These are phyloP conservation scores for Phasianus colchicus DNA, from an alignment of 2,113 vertebrate genomes.

Conservation along the genomic window DNA sequence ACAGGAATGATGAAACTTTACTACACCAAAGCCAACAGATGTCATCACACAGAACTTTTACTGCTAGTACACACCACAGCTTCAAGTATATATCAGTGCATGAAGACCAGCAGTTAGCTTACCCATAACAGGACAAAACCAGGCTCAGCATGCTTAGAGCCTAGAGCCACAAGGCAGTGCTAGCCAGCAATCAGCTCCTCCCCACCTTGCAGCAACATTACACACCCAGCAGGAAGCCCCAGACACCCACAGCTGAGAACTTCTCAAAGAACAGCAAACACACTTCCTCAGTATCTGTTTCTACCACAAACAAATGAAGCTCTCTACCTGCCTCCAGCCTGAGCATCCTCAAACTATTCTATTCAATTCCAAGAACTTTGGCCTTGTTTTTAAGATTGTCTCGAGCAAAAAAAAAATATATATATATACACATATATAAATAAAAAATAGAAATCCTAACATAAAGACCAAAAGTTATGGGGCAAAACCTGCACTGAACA, in stretches of 20 bases:
- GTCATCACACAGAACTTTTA: neutral
- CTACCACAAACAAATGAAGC: neutral
- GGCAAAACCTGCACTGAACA: neutral
- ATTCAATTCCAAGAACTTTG: neutral
- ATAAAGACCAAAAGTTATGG: neutral
- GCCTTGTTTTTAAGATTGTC: neutral
- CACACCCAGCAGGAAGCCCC: neutral
- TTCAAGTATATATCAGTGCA: neutral
- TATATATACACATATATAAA: too few relatives aligned
- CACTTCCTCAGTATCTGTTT: neutral
- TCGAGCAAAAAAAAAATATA: neutral
- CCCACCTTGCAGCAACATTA: neutral
- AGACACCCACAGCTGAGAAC: neutral
- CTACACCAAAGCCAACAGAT: neutral
- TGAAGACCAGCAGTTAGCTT: rapidly evolving
- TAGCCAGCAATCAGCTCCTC: neutral
- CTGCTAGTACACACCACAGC: neutral
- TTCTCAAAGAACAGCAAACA: neutral
- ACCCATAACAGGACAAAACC: neutral
- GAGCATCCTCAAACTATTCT: neutral
- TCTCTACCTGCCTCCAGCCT: neutral
- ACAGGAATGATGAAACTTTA: conserved; percentile 9
- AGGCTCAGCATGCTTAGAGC: neutral
- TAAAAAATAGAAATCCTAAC: neutral
- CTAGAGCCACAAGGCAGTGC: neutral